These are phyloP conservation scores for Crotalus tigris DNA, from an alignment of 2,113 vertebrate species.

Conservation along the genomic window DNA sequence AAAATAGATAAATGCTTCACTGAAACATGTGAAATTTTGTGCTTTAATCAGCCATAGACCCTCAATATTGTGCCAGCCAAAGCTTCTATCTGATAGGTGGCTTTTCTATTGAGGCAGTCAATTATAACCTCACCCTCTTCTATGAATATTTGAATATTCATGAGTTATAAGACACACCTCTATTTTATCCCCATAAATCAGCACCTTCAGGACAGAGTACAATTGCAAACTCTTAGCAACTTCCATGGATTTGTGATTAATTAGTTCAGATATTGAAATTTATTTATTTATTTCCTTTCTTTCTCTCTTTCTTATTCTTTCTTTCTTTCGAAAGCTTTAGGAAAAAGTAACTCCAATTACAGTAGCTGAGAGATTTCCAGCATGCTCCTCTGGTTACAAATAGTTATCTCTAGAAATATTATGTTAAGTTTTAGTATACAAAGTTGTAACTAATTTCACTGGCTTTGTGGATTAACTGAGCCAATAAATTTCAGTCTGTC, in stretches of 20 bases:
- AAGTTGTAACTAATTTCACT: conserved; percentile 65
- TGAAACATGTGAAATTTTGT: not conserved
- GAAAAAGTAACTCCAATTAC: conserved; percentile 41
- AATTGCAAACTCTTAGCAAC: conserved; percentile 42
- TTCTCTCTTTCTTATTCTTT: not conserved
- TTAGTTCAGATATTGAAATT: conserved; percentile 29
- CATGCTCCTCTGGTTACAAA: conserved; percentile 46
- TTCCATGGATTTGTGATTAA: conserved; percentile 43
- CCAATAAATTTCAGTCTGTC: conserved; percentile 61
- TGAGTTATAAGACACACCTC: rapidly evolving
- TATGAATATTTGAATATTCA: not conserved
- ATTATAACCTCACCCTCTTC: not conserved
- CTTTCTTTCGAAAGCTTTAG: not conserved
- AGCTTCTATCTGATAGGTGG: not conserved
- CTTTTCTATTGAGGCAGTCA: not conserved
- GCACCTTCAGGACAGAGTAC: conserved; percentile 24
- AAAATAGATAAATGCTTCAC: not conserved
- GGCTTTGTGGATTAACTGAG: conserved; percentile 59
- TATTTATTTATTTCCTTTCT: too few relatives aligned
- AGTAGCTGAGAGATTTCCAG: conserved; percentile 47
- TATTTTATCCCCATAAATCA: not conserved
- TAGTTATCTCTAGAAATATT: conserved; percentile 62
- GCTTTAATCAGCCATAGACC: not conserved
- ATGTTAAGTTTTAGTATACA: conserved; percentile 67
- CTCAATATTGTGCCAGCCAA: not conserved